A percentile compares a stretch with the other conserved stretches of the same genome.
These are phyloP conservation scores for Trematocara stigmaticum DNA, from an alignment of 2,113 vertebrate species.

Conservation along the genomic window DNA sequence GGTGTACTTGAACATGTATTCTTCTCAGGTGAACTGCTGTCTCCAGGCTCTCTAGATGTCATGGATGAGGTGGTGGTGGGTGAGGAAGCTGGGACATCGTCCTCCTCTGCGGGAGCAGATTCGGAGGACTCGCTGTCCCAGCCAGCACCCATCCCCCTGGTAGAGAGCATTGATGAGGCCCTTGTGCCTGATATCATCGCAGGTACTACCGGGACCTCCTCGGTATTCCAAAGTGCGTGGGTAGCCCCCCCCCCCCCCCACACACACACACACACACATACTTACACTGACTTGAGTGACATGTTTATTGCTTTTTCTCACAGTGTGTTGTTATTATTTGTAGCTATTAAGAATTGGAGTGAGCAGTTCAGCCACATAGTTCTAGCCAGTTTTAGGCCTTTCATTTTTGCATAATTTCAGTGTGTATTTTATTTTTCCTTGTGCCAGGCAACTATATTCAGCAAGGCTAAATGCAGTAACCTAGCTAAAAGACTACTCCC, in stretches of 20 bases:
- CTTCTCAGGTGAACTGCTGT: slow-evolving; percentile 85
- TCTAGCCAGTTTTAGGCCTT: neutral
- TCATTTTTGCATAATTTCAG: neutral
- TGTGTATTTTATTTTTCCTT: neutral
- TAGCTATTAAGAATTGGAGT: neutral
- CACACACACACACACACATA: neutral
- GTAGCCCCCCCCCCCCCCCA: slow-evolving; percentile 10
- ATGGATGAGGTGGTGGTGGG: slow-evolving; percentile 86
- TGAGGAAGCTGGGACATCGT: slow-evolving; percentile 85
- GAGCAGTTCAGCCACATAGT: slow-evolving; percentile 1
- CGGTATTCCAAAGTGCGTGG: slow-evolving; percentile 72
- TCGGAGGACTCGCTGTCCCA: slow-evolving; percentile 87
- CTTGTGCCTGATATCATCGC: slow-evolving; percentile 89
- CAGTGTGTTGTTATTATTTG: neutral
- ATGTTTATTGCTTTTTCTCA: slow-evolving; percentile 1
- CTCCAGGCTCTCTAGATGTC: slow-evolving; percentile 82
- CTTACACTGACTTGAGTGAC: neutral
- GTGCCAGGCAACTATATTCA: neutral
- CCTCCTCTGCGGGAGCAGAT: slow-evolving; percentile 71
- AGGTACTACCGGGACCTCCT: slow-evolving; percentile 73
- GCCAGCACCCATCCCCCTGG: slow-evolving; percentile 79
- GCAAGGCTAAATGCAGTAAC: neutral
- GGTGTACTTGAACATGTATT: neutral
- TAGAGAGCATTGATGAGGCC: slow-evolving; percentile 92
- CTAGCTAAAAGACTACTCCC: neutral